Evolutionary conservation across 2,888 invertebrate species (phyloP), one percentile per base, ranked within the genome.

Genomic region (Ashinkailepas kermadecensis): DNA sequence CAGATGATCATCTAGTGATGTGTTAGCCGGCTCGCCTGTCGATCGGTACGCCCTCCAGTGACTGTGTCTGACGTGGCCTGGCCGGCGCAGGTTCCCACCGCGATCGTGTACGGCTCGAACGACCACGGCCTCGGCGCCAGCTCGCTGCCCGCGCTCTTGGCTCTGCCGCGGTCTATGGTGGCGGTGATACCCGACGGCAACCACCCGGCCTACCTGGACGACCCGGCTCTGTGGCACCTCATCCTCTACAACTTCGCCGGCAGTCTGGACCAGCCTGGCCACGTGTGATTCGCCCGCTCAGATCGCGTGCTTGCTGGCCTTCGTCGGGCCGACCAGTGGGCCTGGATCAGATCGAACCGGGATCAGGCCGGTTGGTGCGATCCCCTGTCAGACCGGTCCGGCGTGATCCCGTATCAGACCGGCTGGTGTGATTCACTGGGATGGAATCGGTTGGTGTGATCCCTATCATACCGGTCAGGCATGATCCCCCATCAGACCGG

Each of bases 81-180:
- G 10, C n/a, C 23, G 65, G 21, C 10, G 10, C 85, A 89, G 88
- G 85, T 88, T 13, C 89, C 89, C 39, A 88, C 88, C 2, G 85
- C 89, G 83, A 87, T 89, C 70, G 86, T 89, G 0, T 88, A 87
- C 85, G 89, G 89, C n/a, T 86, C 86, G n/a, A 86, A 87, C 25
- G 89, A 89, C 84, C 84, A 84, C 23, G 83, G 81, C 0, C 84
- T 88, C 15, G 88, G 88, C 8, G 84, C 84, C 10, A 21, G 79
- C 12, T 86, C 88, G 6, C 83, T 85, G 6, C 83, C 86, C 15
- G 86, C 88, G 83, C 84, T 89, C 62, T 84, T 85, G 64, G 84
- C 86, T 78, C 85, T 89, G 82, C 88, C 88, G 1, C 86, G 86
- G 82, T 86, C 86, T 74, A 84, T 84, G 58, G 86, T 86, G 82